Base-by-base conservation (phyloP, 2,113 vertebrate species). In the Pristiophorus japonicus region DNA sequence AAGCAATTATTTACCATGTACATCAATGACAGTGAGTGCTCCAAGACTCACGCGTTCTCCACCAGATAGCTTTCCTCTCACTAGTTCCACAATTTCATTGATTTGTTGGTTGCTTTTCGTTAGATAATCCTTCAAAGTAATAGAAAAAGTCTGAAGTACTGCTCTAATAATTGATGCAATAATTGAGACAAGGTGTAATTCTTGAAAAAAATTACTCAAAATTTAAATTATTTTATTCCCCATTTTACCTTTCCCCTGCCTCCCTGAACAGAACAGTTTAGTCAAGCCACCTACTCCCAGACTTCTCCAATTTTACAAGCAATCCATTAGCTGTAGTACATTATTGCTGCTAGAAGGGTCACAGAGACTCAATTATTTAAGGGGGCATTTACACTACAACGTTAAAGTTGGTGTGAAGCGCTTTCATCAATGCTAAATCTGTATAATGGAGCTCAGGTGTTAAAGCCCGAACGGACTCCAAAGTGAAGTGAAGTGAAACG, bases 1-100 rank as follows among this genome's bases (percentile, higher is more conserved):
- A 73, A 38, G 20, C 87, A 7, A 62, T 6, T 22, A 6, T 95
- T 98, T 97, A 99, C 98, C 99, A 0, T 99, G 98, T 27, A 99
- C 98, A 59, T 99, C 99, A 1, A 99, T 99, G 96, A 98, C 98
- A 0, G 97, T 98, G 22, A 99, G 98, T 95, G 98, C 98, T 59
- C 98, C 98, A 0, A 99, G 98, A 34, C 98, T 99, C 97, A 99
- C 97, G 47, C 98, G 97, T 27, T 98, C 98, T 20, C 98, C 98
- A 0, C 98, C 97, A 73, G 98, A 96, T 96, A 99, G 98, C 96
- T 98, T 98, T 34, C 99, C 98, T 96, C 98, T 97, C 81, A 99
- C 98, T 81, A 99, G 95, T 96, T 99, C 97, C 20, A 99, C 98
- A 42, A 98, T 99, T 47, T 99, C 97, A 96, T 95, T 96, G 51